Evolutionary conservation across 2,797 vertebrate genomes (phyloP).

Genomic region (Enteromius unitaeniatus): DNA sequence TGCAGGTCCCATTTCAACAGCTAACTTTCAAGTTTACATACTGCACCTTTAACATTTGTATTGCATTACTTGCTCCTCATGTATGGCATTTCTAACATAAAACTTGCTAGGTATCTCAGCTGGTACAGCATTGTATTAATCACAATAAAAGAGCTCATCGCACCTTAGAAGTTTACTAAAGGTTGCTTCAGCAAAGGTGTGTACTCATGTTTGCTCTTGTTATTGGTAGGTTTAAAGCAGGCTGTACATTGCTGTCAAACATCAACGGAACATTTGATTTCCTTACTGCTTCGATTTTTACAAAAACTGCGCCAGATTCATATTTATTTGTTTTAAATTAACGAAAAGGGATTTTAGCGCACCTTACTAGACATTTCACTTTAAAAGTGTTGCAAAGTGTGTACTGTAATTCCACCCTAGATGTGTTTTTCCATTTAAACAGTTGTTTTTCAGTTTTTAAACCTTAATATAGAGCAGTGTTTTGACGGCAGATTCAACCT

Average conservation of each 20-base stretch:
- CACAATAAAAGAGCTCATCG: background rate
- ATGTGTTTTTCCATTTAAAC: background rate
- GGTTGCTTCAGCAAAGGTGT: background rate
- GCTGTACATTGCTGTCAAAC: background rate
- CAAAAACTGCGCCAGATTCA: background rate
- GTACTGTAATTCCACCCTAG: background rate
- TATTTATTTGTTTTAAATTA: background rate
- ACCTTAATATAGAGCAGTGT: background rate
- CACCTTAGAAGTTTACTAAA: background rate
- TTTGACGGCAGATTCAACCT: background rate
- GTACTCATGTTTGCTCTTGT: background rate
- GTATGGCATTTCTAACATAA: background rate
- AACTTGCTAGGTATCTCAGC: background rate
- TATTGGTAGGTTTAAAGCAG: background rate
- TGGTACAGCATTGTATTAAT: background rate
- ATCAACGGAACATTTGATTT: background rate
- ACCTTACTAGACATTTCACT: background rate
- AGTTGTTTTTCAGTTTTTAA: too few species aligned
- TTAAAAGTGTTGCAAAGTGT: too few species aligned
- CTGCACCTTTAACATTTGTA: background rate
- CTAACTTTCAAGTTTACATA: too few species aligned
- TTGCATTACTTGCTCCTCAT: background rate
- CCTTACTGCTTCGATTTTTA: background rate
- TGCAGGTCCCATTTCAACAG: too few species aligned
- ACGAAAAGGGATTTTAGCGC: background rate